A percentile compares a stretch with the other conserved stretches of the same genome.
phyloP scores from a whole-genome alignment of 1,140 invertebrate genomes.

The Diuraphis noxia region DNA sequence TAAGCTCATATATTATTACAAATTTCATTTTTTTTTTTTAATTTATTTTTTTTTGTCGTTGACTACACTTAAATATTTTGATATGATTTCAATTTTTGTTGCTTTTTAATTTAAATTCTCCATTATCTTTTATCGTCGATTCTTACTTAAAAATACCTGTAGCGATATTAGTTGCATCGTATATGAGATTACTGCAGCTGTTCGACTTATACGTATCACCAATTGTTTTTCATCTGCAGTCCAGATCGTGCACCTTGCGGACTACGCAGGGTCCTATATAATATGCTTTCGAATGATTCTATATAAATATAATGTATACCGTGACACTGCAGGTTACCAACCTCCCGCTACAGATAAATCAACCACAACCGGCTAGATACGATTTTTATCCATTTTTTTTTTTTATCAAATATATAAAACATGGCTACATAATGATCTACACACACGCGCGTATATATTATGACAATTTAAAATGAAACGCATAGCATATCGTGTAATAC shows the following conservation, averaged over 20 bases:
- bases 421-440: not conserved
- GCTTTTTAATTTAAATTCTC: not conserved
- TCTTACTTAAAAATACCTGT: not conserved
- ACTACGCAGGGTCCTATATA: not conserved
- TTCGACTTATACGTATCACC: not conserved
- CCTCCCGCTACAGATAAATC: slow-evolving; percentile 17
- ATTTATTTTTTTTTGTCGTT: not conserved
- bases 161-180: not conserved
- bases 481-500: not conserved
- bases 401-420: not conserved
- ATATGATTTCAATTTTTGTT: not conserved
- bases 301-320: not conserved
- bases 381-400: not conserved
- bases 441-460: not conserved
- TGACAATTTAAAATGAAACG: not conserved
- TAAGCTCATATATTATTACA: not conserved
- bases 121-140: not conserved
- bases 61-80: not conserved
- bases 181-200: not conserved
- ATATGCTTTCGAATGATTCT: not conserved
- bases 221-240: not conserved
- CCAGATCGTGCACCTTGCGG: not conserved
- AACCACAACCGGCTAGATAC: slow-evolving; percentile 13
- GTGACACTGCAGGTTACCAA: not conserved
- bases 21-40: no score